A percentile compares a stretch with the other conserved stretches of the same genome.
phyloP scores from a whole-genome alignment of 2,888 invertebrate species.

The Cryptus viduatorius region DNA sequence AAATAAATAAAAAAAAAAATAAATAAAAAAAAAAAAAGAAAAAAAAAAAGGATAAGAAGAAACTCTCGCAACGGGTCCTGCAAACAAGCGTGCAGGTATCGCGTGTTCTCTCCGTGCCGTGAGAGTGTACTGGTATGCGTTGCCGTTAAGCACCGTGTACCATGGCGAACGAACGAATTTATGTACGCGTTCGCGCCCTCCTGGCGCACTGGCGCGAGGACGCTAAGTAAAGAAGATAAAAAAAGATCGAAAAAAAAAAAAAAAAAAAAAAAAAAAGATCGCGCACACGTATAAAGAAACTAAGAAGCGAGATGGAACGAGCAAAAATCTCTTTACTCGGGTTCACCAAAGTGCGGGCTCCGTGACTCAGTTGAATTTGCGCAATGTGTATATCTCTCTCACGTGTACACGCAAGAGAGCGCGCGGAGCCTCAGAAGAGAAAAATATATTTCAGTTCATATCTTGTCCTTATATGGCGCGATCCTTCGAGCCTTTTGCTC shows the following conservation, averaged over 20 bases:
- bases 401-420: slow-evolving; percentile 8
- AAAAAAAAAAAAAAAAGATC: slow-evolving; percentile 43
- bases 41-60: neutral
- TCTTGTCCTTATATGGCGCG: slow-evolving; percentile 64
- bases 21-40: neutral
- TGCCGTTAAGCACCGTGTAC: slow-evolving; percentile 64
- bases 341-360: slow-evolving; percentile 55
- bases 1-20: slow-evolving; percentile 11
- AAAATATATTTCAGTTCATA: slow-evolving; percentile 50
- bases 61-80: slow-evolving; percentile 43
- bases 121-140: slow-evolving; percentile 44
- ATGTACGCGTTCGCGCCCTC: slow-evolving; percentile 55
- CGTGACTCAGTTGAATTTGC: slow-evolving; percentile 62
- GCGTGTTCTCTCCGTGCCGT: slow-evolving; percentile 29
- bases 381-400: slow-evolving; percentile 35
- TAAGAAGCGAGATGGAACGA: slow-evolving; percentile 56
- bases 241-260: slow-evolving; percentile 20
- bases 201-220: slow-evolving; percentile 42
- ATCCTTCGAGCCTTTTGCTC: slow-evolving; percentile 53
- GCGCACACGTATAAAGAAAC: slow-evolving; percentile 31
- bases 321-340: slow-evolving; percentile 63
- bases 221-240: slow-evolving; percentile 34
- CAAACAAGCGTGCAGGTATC: slow-evolving; percentile 23
- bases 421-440: slow-evolving; percentile 26
- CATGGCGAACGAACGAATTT: slow-evolving; percentile 65